Conservation (phyloP, 2,797 vertebrate genomes). For the Myotis myotis region DNA sequence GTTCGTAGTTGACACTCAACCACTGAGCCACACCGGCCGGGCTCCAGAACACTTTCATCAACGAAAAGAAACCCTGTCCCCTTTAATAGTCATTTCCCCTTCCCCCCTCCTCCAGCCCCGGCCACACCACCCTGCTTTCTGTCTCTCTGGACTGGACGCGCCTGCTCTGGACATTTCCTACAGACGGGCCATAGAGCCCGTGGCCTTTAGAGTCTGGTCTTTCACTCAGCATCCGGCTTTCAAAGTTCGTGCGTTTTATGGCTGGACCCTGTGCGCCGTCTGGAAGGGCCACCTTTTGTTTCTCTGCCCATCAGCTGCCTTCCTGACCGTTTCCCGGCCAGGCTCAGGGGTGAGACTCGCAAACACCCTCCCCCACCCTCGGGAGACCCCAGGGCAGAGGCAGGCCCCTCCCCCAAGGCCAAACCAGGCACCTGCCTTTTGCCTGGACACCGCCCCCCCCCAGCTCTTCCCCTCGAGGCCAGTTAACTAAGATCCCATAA, state of each 20-base stretch:
- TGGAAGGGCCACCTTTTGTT: fast-evolving
- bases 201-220: not conserved
- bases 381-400: not conserved
- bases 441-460: not conserved
- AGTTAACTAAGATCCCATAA: not conserved
- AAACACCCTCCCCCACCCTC: no score
- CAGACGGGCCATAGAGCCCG: fast-evolving
- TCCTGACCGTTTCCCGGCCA: not conserved
- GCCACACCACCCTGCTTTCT: fast-evolving
- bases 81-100: not conserved
- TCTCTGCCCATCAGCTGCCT: not conserved
- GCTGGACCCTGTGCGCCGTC: no score
- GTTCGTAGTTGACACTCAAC: no score
- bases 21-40: not conserved
- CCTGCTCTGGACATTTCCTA: not conserved
- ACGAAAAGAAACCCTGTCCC: not conserved
- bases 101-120: not conserved
- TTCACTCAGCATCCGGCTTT: fast-evolving
- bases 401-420: not conserved
- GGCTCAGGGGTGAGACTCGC: not conserved
- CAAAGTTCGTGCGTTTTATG: not conserved
- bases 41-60: not conserved
- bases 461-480: not conserved
- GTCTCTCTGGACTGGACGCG: not conserved
- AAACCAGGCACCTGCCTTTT: not conserved